Evolutionary conservation across 2,797 vertebrate genomes (phyloP).

Genomic region (Lepilemur ruficaudatus): DNA sequence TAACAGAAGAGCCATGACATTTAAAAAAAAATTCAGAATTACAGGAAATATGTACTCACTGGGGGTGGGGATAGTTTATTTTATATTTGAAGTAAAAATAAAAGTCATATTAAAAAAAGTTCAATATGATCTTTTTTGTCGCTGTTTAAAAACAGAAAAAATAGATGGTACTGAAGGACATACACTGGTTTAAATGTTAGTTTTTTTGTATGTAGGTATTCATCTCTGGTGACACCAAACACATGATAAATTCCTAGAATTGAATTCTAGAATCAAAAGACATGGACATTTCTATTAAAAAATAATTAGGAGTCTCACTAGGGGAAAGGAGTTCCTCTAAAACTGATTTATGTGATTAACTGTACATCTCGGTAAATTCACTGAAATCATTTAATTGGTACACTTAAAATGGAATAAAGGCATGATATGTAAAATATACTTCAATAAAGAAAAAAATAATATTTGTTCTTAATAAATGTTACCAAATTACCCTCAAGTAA

Average conservation of each 20-base stretch:
- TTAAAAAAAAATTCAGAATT: background rate
- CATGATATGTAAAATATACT: too few relatives aligned
- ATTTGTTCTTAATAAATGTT: slow-evolving; percentile 1
- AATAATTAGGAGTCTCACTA: background rate
- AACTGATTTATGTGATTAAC: too few relatives aligned
- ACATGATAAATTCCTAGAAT: background rate
- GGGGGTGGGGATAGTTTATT: background rate
- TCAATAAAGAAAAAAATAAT: too few relatives aligned
- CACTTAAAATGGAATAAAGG: too few relatives aligned
- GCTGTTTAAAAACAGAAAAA: slow-evolving; percentile 30
- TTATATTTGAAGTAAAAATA: slow-evolving; percentile 4
- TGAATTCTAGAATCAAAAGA: slow-evolving; percentile 1
- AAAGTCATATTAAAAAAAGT: background rate
- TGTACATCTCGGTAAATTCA: too few relatives aligned
- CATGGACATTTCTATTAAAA: background rate
- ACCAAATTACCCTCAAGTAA: background rate
- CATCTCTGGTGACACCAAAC: background rate
- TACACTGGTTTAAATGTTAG: background rate
- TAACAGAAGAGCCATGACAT: background rate
- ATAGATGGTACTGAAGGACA: background rate
- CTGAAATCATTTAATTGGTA: too few relatives aligned
- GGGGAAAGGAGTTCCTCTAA: too few relatives aligned
- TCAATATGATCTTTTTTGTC: background rate
- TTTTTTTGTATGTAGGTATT: background rate
- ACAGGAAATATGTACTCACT: background rate